Evolutionary conservation across 2,113 vertebrate species (phyloP).

Genomic region (Rostratula benghalensis): DNA sequence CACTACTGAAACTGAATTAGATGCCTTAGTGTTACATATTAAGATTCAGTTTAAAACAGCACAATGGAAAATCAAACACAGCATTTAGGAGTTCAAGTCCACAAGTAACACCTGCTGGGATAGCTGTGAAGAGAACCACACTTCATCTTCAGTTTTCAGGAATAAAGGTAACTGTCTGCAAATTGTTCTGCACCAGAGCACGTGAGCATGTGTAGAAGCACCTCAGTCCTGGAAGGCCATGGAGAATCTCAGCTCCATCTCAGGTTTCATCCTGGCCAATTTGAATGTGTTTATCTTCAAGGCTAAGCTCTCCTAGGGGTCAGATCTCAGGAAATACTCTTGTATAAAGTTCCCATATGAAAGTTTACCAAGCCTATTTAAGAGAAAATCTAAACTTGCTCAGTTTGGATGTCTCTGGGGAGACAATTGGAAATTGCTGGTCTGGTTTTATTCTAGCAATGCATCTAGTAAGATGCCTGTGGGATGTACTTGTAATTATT

Average conservation of each 20-base stretch:
- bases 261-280: neutral
- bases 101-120: neutral
- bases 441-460: neutral
- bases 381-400: neutral
- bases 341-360: neutral
- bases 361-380: neutral
- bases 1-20: neutral
- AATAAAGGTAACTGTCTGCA: rapidly evolving
- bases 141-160: neutral
- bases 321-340: neutral
- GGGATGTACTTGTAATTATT: neutral
- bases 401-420: neutral
- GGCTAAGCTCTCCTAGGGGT: neutral
- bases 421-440: neutral
- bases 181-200: neutral
- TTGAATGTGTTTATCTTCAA: neutral
- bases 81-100: neutral
- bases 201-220: neutral
- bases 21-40: neutral
- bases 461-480: neutral
- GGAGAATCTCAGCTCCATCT: neutral
- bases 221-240: neutral
- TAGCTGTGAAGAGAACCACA: neutral
- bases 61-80: neutral
- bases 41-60: neutral